A percentile compares a stretch with the other conserved stretches of the same genome.
Conservation (phyloP, 23 tunicate species). For the Diplosoma virens region DNA sequence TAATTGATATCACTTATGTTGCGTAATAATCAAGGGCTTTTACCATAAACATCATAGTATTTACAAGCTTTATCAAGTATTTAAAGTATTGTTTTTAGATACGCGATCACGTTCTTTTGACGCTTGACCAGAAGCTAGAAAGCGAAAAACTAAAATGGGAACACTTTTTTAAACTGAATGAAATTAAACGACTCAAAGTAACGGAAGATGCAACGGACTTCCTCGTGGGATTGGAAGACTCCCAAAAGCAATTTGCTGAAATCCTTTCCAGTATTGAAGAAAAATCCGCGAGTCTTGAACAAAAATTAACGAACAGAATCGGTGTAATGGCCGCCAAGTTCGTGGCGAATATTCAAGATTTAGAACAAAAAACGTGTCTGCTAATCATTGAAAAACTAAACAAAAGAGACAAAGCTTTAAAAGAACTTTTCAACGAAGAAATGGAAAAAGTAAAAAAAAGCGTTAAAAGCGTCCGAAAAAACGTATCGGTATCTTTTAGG, state of each 20-base stretch:
- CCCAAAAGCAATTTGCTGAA: conserved; percentile 72
- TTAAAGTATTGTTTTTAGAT: too few relatives aligned
- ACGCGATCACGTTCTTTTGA: conserved; percentile 32
- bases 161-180: conserved; percentile 48
- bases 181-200: conserved; percentile 35
- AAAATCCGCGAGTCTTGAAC: conserved; percentile 54
- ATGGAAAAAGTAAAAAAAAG: conserved; percentile 45
- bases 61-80: too few relatives aligned
- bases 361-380: conserved; percentile 30
- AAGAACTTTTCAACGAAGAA: conserved; percentile 39
- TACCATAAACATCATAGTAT: too few relatives aligned
- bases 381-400: conserved; percentile 39
- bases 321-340: conserved; percentile 34
- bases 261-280: conserved; percentile 48
- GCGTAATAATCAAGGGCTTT: too few relatives aligned
- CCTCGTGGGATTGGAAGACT: conserved; percentile 81
- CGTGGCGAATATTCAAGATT: conserved; percentile 32
- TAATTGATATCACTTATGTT: too few relatives aligned
- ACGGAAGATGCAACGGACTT: conserved; percentile 77
- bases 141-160: conserved; percentile 62
- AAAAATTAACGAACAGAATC: conserved; percentile 42
- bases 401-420: conserved; percentile 44
- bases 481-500: too few relatives aligned
- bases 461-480: conserved; percentile 27
- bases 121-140: conserved; percentile 40